Evolutionary conservation across 2,113 vertebrate species (phyloP).

Genomic region (Aegotheles bennettii): DNA sequence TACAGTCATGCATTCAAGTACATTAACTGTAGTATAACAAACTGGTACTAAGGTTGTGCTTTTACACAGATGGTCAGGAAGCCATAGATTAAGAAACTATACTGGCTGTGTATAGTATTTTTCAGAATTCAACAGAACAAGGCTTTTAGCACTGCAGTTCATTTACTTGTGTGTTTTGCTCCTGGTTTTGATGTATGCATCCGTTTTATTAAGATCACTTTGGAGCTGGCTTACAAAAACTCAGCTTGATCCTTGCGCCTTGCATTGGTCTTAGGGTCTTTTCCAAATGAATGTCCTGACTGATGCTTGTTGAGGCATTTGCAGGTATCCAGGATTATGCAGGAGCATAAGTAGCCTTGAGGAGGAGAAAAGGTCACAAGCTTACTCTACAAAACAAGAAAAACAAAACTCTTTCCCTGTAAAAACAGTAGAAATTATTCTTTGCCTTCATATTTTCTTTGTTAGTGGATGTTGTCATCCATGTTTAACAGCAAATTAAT

Average conservation of each 20-base stretch:
- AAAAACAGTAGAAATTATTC: not conserved
- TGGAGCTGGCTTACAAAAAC: constrained; percentile 36
- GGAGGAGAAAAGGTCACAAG: constrained; percentile 54
- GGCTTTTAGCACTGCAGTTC: not conserved
- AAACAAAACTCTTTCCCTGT: not conserved
- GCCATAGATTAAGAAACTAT: not conserved
- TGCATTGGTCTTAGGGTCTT: constrained; percentile 18
- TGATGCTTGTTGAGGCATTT: constrained; percentile 1
- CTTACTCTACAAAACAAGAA: constrained; percentile 1
- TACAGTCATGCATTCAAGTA: not conserved
- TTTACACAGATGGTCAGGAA: not conserved
- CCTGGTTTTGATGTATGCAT: not conserved
- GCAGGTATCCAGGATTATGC: constrained; percentile 26
- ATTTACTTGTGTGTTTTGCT: not conserved
- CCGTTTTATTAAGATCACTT: constrained; percentile 48
- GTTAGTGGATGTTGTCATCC: not conserved
- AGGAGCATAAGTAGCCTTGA: constrained; percentile 51
- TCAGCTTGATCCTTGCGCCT: constrained; percentile 62
- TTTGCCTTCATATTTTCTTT: not conserved
- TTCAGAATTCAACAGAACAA: not conserved
- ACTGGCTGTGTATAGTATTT: not conserved
- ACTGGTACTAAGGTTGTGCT: not conserved
- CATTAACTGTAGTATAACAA: not conserved
- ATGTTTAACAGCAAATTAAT: not conserved
- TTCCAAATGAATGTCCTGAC: not conserved